A percentile compares a stretch with the other conserved stretches of the same genome.
Conservation (phyloP, 2,888 invertebrate genomes). For the Thera obeliscata region DNA sequence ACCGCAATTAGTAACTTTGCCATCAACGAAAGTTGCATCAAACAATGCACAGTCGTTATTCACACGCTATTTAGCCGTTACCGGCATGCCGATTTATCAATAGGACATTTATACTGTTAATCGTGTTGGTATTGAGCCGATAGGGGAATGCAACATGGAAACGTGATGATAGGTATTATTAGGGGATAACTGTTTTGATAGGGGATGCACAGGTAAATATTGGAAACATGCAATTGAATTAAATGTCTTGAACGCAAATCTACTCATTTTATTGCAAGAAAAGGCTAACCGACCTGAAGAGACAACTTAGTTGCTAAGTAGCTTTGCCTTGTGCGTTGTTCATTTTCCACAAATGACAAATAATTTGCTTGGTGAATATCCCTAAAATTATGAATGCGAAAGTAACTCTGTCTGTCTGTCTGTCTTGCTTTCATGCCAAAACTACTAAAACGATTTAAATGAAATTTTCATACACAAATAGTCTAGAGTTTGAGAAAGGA, state of each 20-base stretch:
- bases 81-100: constrained; percentile 75
- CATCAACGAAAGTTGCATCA: constrained; percentile 28
- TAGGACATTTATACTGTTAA: constrained; percentile 80
- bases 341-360: no score
- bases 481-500: no score
- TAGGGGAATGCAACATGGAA: constrained; percentile 41
- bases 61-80: constrained; percentile 83
- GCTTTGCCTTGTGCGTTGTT: no score
- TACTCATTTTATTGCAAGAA: not conserved
- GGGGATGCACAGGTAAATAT: constrained; percentile 6
- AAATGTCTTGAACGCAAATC: not conserved
- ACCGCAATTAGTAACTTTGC: constrained; percentile 14
- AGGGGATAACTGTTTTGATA: constrained; percentile 30
- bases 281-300: no score
- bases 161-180: constrained; percentile 42
- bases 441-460: no score
- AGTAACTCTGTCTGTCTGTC: no score
- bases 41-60: constrained; percentile 56
- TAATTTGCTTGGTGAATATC: no score
- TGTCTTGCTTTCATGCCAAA: no score
- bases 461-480: no score
- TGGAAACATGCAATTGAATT: constrained; percentile 2
- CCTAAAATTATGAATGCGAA: no score
- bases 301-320: no score
- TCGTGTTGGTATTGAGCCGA: constrained; percentile 65